A percentile compares a stretch with the other conserved stretches of the same genome.
Evolutionary conservation across 1,140 invertebrate genomes (phyloP).

Genomic region (Cydia pomonella): DNA sequence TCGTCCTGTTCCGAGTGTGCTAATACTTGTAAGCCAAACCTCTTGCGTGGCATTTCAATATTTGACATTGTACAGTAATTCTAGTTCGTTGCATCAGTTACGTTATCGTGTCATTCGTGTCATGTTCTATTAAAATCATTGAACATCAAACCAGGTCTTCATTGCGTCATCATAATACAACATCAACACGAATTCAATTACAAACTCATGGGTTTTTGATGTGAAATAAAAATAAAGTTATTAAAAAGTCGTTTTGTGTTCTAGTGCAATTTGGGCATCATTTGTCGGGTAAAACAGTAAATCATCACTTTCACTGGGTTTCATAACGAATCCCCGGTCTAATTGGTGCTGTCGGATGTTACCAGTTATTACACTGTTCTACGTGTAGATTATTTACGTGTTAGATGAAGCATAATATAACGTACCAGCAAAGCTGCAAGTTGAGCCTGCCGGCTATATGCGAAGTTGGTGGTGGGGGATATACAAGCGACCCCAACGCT

Average conservation of each 20-base stretch:
- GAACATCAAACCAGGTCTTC: conserved; percentile 11
- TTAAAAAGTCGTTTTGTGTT: conserved; percentile 51
- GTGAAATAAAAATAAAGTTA: conserved; percentile 39
- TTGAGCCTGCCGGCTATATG: no score
- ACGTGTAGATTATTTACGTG: not conserved
- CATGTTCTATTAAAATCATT: conserved; percentile 15
- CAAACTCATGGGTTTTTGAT: conserved; percentile 30
- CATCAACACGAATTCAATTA: conserved; percentile 18
- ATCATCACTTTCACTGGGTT: conserved; percentile 56
- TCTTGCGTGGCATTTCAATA: no score
- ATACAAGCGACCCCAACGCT: no score
- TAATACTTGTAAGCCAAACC: no score
- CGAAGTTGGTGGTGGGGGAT: no score
- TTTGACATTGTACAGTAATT: no score
- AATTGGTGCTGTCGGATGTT: conserved; percentile 49
- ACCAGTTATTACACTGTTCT: conserved; percentile 35
- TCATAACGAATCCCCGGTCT: conserved; percentile 45
- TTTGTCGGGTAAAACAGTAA: conserved; percentile 43
- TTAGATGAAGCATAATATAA: not conserved
- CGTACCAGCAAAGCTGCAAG: no score
- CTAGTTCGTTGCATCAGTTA: not conserved
- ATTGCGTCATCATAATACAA: conserved; percentile 19
- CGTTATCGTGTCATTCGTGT: conserved; percentile 14
- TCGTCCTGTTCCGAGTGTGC: no score
- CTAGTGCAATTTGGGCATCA: conserved; percentile 39